Evolutionary conservation across 2,797 vertebrate genomes (phyloP).

Genomic region (Silurus aristotelis): DNA sequence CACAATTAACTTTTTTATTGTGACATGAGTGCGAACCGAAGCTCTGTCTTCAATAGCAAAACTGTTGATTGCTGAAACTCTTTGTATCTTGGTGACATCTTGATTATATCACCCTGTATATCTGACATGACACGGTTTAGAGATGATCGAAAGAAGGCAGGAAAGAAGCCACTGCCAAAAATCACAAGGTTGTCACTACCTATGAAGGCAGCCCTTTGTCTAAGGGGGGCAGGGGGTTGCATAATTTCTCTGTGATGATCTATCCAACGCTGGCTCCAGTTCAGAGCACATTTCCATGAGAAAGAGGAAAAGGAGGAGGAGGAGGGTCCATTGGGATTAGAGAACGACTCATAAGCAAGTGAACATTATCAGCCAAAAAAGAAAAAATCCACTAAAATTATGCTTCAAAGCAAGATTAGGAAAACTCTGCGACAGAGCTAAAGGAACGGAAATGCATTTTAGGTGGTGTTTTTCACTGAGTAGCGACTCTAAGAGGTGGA

Average conservation of each 20-base stretch:
- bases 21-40: neutral
- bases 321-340: neutral
- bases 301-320: neutral
- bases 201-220: neutral
- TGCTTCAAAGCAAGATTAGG: neutral
- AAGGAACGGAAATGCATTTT: neutral
- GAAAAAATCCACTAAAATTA: neutral
- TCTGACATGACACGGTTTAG: neutral
- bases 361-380: conserved; percentile 15
- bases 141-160: neutral
- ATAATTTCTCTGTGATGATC: conserved; percentile 8
- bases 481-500: neutral
- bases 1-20: conserved; percentile 12
- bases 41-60: neutral
- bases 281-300: conserved; percentile 6
- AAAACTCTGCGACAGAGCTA: neutral
- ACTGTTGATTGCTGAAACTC: neutral
- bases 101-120: neutral
- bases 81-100: neutral
- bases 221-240: neutral
- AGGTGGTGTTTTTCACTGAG: neutral
- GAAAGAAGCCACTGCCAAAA: neutral
- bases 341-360: neutral
- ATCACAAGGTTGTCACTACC: neutral
- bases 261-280: neutral